phyloP scores from a whole-genome alignment of 2,888 invertebrate genomes.

The Cerastoderma edule region DNA sequence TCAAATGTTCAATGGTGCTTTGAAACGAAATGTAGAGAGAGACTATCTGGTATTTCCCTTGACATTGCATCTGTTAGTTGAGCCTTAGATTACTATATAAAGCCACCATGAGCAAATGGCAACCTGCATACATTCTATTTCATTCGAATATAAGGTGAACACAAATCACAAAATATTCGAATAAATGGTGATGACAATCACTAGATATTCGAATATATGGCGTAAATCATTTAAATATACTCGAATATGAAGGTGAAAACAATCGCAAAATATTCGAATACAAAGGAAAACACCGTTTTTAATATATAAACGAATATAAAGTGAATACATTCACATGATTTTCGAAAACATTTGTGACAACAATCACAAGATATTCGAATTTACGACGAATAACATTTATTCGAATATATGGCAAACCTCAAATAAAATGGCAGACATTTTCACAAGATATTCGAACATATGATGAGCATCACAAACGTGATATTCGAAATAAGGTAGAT shows the following conservation, averaged over 20 bases:
- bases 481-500: neutral
- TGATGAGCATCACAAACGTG: neutral
- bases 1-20: neutral
- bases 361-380: no score
- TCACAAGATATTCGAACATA: neutral
- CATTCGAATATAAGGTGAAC: neutral
- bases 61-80: no score
- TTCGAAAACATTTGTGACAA: no score
- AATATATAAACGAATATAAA: no score
- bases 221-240: no score
- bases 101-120: no score
- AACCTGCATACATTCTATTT: no score
- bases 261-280: no score
- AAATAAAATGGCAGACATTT: neutral
- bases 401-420: neutral
- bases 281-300: no score
- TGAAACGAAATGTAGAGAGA: neutral
- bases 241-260: constrained; percentile 10
- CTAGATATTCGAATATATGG: neutral
- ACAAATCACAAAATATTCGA: neutral
- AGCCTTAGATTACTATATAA: no score
- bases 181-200: neutral
- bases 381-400: neutral
- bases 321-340: no score
- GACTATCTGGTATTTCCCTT: neutral